phyloP scores from a whole-genome alignment of 2,113 vertebrate genomes.

The Sorex fumeus region DNA sequence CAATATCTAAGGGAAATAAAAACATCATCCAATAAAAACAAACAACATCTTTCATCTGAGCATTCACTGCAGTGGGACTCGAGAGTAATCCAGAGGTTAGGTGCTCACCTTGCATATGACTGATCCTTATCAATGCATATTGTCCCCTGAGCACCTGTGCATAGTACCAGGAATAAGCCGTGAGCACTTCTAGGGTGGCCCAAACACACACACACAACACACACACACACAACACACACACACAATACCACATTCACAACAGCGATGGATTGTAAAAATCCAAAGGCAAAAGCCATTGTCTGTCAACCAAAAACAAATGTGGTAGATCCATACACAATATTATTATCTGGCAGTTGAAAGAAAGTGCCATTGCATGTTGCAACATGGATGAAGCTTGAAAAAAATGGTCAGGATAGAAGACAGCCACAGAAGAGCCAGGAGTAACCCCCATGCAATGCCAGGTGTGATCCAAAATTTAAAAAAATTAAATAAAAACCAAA shows the following conservation, averaged over 20 bases:
- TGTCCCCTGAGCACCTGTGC: too few species aligned
- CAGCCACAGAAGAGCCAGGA: not conserved
- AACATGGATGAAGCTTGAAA: not conserved
- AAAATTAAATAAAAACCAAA: too few species aligned
- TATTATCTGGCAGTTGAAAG: not conserved
- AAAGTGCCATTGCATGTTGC: not conserved
- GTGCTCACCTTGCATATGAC: too few species aligned
- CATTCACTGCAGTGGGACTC: not conserved
- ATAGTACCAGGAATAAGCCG: too few species aligned
- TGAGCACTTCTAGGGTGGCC: too few species aligned
- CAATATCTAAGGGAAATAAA: not conserved
- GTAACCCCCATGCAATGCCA: too few species aligned
- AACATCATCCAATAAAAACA: not conserved
- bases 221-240: too few species aligned
- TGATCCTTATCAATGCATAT: too few species aligned
- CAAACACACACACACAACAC: too few species aligned
- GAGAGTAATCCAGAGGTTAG: too few species aligned
- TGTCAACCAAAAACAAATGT: not conserved
- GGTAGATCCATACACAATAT: not conserved
- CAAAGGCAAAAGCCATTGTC: not conserved
- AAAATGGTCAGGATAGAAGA: not conserved
- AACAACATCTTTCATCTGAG: not conserved
- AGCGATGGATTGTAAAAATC: not conserved
- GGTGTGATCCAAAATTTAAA: too few species aligned
- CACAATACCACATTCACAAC: too few species aligned